Percentiles rank a stretch among this genome's conserved stretches.
These are phyloP conservation scores for Mythimna vitellina DNA, from an alignment of 2,888 invertebrate genomes.

Conservation along the genomic window DNA sequence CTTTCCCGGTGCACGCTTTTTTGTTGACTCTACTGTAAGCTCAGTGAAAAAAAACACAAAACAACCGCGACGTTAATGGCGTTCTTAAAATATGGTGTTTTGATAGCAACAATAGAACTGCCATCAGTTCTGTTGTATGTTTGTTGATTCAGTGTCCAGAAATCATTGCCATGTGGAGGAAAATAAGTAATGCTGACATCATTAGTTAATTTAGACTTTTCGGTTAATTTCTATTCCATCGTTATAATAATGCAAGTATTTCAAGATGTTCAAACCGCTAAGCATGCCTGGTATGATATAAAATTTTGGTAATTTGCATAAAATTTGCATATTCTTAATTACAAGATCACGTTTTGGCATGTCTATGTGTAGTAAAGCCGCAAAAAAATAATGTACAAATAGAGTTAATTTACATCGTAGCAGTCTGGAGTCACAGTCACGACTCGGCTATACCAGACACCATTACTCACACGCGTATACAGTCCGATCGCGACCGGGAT, in stretches of 20 bases:
- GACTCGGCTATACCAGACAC: slow-evolving; percentile 70
- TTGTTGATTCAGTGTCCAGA: slow-evolving; percentile 22
- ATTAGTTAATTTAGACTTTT: not conserved
- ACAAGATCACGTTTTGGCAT: slow-evolving; percentile 53
- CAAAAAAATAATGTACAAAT: slow-evolving; percentile 57
- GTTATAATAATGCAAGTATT: slow-evolving; percentile 11
- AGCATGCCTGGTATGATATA: slow-evolving; percentile 25
- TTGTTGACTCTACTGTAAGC: slow-evolving; percentile 49
- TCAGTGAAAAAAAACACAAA: slow-evolving; percentile 53
- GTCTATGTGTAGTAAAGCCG: slow-evolving; percentile 45
- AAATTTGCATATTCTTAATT: slow-evolving; percentile 51
- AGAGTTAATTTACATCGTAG: slow-evolving; percentile 72
- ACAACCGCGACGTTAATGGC: slow-evolving; percentile 55
- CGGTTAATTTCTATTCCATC: not conserved
- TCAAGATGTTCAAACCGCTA: slow-evolving; percentile 8
- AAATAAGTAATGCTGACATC: not conserved
- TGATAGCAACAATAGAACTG: slow-evolving; percentile 32
- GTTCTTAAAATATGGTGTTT: slow-evolving; percentile 59
- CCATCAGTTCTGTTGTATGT: slow-evolving; percentile 15
- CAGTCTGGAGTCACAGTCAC: slow-evolving; percentile 77
- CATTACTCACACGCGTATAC: slow-evolving; percentile 78
- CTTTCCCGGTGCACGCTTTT: slow-evolving; percentile 32
- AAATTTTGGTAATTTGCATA: slow-evolving; percentile 45
- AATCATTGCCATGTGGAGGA: slow-evolving; percentile 4
- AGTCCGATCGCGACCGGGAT: slow-evolving; percentile 51